Conservation (phyloP, 1,140 invertebrate genomes). For the Pararge aegeria region DNA sequence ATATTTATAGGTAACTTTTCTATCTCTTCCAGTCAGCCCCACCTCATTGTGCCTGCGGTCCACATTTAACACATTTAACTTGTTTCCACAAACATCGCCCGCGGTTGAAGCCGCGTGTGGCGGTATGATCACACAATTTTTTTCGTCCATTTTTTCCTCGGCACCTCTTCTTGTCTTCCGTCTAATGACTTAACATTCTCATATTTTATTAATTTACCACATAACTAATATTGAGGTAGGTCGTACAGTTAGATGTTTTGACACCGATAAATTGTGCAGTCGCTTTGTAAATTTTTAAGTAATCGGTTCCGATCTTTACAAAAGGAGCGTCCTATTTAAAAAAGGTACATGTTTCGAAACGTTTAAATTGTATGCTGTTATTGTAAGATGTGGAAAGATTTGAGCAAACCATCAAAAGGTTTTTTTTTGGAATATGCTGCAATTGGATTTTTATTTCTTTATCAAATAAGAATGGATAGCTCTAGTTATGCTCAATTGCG, state of each 20-base stretch:
- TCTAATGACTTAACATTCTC: conserved; percentile 72
- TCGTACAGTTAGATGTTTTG: conserved; percentile 35
- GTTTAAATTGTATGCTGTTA: conserved; percentile 11
- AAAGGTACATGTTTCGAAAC: conserved; percentile 1
- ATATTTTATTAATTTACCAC: conserved; percentile 66
- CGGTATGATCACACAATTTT: conserved; percentile 61
- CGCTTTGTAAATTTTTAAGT: conserved; percentile 19
- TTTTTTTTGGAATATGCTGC: conserved; percentile 3
- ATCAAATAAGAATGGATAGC: conserved; percentile 1
- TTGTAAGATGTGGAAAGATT: conserved; percentile 11
- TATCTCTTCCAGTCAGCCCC: conserved; percentile 36
- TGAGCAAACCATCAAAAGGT: neutral
- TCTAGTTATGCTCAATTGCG: conserved; percentile 1
- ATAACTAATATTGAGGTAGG: conserved; percentile 40
- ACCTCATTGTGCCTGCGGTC: conserved; percentile 29
- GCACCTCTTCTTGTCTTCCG: conserved; percentile 58
- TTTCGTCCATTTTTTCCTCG: conserved; percentile 37
- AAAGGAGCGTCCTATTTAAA: neutral
- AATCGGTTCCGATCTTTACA: conserved; percentile 13
- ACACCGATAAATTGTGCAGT: conserved; percentile 34
- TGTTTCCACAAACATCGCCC: conserved; percentile 67
- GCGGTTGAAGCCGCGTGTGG: conserved; percentile 34
- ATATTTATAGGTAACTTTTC: conserved; percentile 1
- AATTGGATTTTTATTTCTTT: conserved; percentile 10
- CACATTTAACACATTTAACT: conserved; percentile 67